A percentile compares a stretch with the other conserved stretches of the same genome.
phyloP scores from a whole-genome alignment of 2,797 vertebrate species.

The Amblyopsis hoosieri region DNA sequence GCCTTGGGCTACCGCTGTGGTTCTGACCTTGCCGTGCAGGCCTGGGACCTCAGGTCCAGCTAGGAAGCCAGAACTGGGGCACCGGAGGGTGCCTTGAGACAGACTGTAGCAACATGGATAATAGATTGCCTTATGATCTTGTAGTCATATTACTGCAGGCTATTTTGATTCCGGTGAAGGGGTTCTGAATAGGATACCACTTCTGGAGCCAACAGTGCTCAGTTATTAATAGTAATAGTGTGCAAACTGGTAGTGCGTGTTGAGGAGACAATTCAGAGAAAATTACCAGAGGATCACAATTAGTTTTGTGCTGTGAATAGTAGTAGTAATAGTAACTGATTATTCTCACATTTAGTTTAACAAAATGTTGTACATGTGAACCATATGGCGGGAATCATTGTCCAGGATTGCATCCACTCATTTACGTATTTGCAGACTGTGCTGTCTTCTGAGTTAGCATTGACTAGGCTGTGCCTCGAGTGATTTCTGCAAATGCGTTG shows the following conservation, averaged over 20 bases:
- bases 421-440: no score
- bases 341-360: no score
- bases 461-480: no score
- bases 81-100: constrained; percentile 14
- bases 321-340: no score
- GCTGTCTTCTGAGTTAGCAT: no score
- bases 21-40: constrained; percentile 47
- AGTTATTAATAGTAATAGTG: constrained; percentile 5
- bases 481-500: no score
- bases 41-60: constrained; percentile 39
- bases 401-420: no score
- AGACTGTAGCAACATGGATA: constrained; percentile 38
- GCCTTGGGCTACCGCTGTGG: constrained; percentile 45
- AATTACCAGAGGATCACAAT: constrained; percentile 25
- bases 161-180: constrained; percentile 25
- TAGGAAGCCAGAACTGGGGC: constrained; percentile 20
- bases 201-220: constrained; percentile 13
- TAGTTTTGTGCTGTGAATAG: constrained; percentile 18
- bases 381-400: no score
- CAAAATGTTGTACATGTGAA: no score
- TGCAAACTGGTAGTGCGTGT: constrained; percentile 22
- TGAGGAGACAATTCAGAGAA: constrained; percentile 15
- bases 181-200: constrained; percentile 21
- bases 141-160: constrained; percentile 35
- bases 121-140: constrained; percentile 32